Base-by-base conservation (phyloP, 2,888 invertebrate species). In the Agriopis marginaria region DNA sequence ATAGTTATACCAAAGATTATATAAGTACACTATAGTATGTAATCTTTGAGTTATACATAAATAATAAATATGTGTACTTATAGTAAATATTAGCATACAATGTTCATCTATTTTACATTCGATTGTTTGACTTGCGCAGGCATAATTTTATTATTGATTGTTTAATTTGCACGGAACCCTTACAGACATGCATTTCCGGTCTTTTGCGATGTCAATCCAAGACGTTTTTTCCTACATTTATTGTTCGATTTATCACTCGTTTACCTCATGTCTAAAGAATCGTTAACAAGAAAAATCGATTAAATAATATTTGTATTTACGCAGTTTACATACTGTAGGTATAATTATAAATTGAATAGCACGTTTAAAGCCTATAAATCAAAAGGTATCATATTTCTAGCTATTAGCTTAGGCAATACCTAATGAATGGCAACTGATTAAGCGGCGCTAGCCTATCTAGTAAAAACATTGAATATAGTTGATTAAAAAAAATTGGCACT, bases 91-190 rank as follows among this genome's bases (percentile, higher is more conserved):
- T 66, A 51, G 50, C 69, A 69, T 69, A 72, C 66, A 69, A 72
- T 72, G 66, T 58, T 54, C 10, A 3, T 55, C 14, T 59, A 49
- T 45, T 60, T 70, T 60, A 44, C 54, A 44, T 60, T 72, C 68
- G 45, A 72, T 72, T 71, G 71, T 72, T 63, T 62, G 12, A 42
- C 7, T 47, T 23, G 14, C 55, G 42, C 45, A 12, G 12, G 71
- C 53, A 51, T 77, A 45, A 77, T 78, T n/a, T n/a, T n/a, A n/a
- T n/a, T 79, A 75, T 76, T 74, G 58, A 73, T 77, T 59, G 72
- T 32, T 32, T 32, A 32, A 80, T 76, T 70, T 71, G 66, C 62
- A 56, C 11, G 17, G 53, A 56, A 58, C 42, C 54, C 45, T 23
- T 62, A 62, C 55, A 66, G 56, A 53, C 44, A 0, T 56, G 55